A percentile compares a stretch with the other conserved stretches of the same genome.
These are phyloP conservation scores for Sebastes flavidus DNA, from an alignment of 2,797 vertebrate genomes.

Conservation along the genomic window DNA sequence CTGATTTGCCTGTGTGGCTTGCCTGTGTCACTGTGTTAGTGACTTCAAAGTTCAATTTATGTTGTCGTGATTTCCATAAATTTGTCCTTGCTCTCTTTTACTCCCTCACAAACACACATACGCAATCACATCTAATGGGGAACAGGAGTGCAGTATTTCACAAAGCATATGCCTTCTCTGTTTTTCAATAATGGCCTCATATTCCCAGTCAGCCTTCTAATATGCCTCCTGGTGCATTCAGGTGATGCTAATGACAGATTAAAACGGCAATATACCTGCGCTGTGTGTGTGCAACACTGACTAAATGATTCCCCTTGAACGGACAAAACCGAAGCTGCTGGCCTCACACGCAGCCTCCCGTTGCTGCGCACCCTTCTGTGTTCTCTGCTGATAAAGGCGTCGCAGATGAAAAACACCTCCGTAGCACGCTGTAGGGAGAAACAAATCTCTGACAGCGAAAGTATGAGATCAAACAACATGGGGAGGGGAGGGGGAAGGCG, in stretches of 20 bases:
- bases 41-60: slow-evolving; percentile 19
- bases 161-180: slow-evolving; percentile 21
- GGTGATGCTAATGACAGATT: slow-evolving; percentile 63
- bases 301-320: slow-evolving; percentile 40
- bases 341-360: slow-evolving; percentile 15
- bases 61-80: slow-evolving; percentile 25
- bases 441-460: slow-evolving; percentile 64
- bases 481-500: slow-evolving; percentile 3
- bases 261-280: slow-evolving; percentile 39
- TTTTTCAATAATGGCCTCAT: slow-evolving; percentile 47
- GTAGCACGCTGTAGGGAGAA: slow-evolving; percentile 35
- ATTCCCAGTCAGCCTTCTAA: slow-evolving; percentile 32
- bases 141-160: slow-evolving; percentile 38
- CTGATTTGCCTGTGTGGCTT: background rate
- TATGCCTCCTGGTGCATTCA: slow-evolving; percentile 51
- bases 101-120: background rate
- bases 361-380: slow-evolving; percentile 23
- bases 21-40: background rate
- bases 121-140: slow-evolving; percentile 15
- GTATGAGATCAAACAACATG: slow-evolving; percentile 66
- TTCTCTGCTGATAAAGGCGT: slow-evolving; percentile 57
- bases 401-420: slow-evolving; percentile 60
- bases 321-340: slow-evolving; percentile 16
- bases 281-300: slow-evolving; percentile 10
- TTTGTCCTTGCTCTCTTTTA: background rate